Base-by-base conservation (phyloP, 2,797 vertebrate species). In the Melanotaenia boesemani region DNA sequence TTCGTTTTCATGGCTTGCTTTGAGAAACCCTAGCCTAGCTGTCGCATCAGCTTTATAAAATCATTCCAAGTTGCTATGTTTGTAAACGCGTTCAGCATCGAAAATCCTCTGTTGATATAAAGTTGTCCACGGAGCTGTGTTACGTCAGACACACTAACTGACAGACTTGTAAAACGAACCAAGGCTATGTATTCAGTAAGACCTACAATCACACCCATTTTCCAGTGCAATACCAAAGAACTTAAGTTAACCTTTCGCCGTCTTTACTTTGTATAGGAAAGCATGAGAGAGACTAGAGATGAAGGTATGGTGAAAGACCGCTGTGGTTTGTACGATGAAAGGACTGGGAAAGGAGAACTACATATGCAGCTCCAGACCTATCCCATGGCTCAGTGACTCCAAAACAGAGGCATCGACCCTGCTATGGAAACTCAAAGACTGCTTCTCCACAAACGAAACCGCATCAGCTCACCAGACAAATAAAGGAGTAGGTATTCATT, bases 351-450 rank as follows among this genome's bases (percentile, higher is more conserved):
- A 95, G 63, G 95, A 97, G 88, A 94, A 90, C 78, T 84, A 95
- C 72, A 94, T 82, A 67, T 89, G 89, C 89, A 87, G 93, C 91
- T 90, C 89, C 88, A 96, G 91, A 86, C 93, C 96, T 0, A 88
- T 94, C 59, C 91, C 94, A 94, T 97, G 97, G 96, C 93, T 95
- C 84, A 93, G 86, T 86, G 92, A 39, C 65, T 87, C 95, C 86
- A 93, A 96, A 91, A 93, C 95, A 28, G 93, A 97, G 88, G 92
- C 92, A 77, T 95, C 96, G 70, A 95, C 94, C 81, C 96, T 95
- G 93, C 93, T 96, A 82, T 98, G 97, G 97, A 98, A 96, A 91
- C 94, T 97, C 79, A 95, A 96, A 92, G 93, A 97, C 90, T 97
- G 97, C 92, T 98, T 98, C 92, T 96, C 96, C 87, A 89, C 93